phyloP scores from a whole-genome alignment of 2,888 invertebrate species.

The Aleiodes testaceus region DNA sequence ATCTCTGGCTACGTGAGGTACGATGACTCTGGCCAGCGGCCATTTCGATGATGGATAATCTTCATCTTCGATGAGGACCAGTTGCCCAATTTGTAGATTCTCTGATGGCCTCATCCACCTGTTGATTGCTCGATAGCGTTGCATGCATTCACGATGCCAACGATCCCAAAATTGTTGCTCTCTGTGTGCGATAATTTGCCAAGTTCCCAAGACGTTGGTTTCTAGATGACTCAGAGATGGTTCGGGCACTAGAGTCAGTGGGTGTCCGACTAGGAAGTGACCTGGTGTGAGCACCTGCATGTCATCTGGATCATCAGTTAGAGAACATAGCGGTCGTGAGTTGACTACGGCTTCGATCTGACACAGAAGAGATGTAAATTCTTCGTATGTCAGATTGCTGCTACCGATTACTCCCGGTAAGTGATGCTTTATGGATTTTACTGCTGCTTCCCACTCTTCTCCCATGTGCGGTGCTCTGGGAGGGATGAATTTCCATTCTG shows the following conservation, averaged over 20 bases:
- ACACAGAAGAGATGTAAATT: neutral
- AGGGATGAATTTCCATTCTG: neutral
- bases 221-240: neutral
- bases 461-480: neutral
- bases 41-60: slow-evolving; percentile 15
- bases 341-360: neutral
- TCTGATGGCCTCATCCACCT: neutral
- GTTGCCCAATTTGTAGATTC: neutral
- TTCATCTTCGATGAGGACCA: slow-evolving; percentile 7
- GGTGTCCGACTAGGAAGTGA: neutral
- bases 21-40: slow-evolving; percentile 17
- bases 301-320: neutral
- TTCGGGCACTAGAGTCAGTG: neutral
- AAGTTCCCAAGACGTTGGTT: neutral
- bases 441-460: slow-evolving; percentile 1
- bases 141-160: neutral
- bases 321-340: neutral
- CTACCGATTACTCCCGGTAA: neutral
- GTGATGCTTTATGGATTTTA: neutral
- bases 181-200: neutral
- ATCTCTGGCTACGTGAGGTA: no score
- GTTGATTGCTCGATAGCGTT: neutral
- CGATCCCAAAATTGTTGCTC: neutral
- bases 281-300: neutral
- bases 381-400: neutral